Evolutionary conservation across 2,888 invertebrate genomes (phyloP).

Genomic region (Dinocampus coccinellae): DNA sequence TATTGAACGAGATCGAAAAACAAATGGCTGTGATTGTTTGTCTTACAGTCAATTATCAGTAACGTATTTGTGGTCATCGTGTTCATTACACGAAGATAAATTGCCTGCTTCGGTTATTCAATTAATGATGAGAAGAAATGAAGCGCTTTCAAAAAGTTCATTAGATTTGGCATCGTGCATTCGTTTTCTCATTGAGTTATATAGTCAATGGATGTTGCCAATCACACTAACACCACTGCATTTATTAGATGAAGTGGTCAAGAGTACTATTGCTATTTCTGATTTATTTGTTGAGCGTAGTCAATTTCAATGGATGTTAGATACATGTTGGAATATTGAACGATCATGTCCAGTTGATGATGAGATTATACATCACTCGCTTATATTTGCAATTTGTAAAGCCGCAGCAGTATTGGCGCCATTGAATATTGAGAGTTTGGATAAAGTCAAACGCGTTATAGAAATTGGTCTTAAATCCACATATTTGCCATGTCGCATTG

Average conservation of each 20-base stretch:
- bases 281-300: constrained; percentile 82
- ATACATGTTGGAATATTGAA: constrained; percentile 77
- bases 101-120: constrained; percentile 57
- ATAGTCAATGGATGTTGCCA: constrained; percentile 80
- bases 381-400: constrained; percentile 78
- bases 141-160: constrained; percentile 58
- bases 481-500: constrained; percentile 75
- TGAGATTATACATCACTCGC: constrained; percentile 81
- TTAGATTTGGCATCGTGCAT: constrained; percentile 93
- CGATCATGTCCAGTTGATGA: constrained; percentile 80
- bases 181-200: constrained; percentile 91
- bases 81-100: constrained; percentile 63
- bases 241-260: constrained; percentile 73
- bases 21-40: constrained; percentile 43
- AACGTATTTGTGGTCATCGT: constrained; percentile 63
- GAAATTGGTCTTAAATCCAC: constrained; percentile 75
- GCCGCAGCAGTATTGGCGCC: constrained; percentile 77
- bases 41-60: constrained; percentile 63
- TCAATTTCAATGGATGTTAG: constrained; percentile 86
- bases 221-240: constrained; percentile 71
- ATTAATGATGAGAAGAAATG: constrained; percentile 67
- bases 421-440: constrained; percentile 72
- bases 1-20: constrained; percentile 55
- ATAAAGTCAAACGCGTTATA: constrained; percentile 74
- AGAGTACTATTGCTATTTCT: constrained; percentile 79